Evolutionary conservation across 2,888 invertebrate genomes (phyloP).

Genomic region (Antheraea assamensis): DNA sequence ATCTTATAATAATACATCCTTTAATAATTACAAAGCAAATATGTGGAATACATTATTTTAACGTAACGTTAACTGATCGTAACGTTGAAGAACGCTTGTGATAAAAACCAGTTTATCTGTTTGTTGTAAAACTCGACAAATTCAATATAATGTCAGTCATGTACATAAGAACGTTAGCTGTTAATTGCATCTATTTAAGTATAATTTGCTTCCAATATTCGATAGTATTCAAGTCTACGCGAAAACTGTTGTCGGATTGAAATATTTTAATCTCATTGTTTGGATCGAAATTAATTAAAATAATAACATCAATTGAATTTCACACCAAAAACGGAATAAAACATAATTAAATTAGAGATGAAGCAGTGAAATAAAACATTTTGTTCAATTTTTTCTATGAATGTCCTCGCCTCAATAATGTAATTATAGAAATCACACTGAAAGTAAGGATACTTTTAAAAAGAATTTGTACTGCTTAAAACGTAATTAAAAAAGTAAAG

Average conservation of each 20-base stretch:
- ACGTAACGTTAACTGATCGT: not conserved
- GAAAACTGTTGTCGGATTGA: not conserved
- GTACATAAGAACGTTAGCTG: not conserved
- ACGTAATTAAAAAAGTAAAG: not conserved
- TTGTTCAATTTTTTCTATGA: no score
- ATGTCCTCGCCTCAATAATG: not conserved
- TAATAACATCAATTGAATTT: not conserved
- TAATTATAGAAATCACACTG: not conserved
- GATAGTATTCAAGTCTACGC: not conserved
- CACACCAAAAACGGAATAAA: not conserved
- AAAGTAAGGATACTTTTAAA: not conserved
- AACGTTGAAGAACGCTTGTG: conserved; percentile 18
- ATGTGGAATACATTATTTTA: conserved; percentile 1
- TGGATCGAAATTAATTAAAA: not conserved
- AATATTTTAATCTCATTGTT: not conserved
- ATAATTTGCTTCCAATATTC: not conserved
- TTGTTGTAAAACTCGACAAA: conserved; percentile 11
- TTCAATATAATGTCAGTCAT: conserved; percentile 13
- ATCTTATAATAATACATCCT: not conserved
- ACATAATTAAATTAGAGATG: no score
- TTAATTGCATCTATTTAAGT: not conserved
- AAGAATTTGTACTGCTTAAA: not conserved
- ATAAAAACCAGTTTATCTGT: conserved; percentile 6
- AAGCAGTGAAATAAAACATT: no score
- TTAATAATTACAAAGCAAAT: not conserved